Evolutionary conservation across 2,888 invertebrate genomes (phyloP), one percentile per base, ranked within the genome.

Genomic region (Copidosoma aretas): DNA sequence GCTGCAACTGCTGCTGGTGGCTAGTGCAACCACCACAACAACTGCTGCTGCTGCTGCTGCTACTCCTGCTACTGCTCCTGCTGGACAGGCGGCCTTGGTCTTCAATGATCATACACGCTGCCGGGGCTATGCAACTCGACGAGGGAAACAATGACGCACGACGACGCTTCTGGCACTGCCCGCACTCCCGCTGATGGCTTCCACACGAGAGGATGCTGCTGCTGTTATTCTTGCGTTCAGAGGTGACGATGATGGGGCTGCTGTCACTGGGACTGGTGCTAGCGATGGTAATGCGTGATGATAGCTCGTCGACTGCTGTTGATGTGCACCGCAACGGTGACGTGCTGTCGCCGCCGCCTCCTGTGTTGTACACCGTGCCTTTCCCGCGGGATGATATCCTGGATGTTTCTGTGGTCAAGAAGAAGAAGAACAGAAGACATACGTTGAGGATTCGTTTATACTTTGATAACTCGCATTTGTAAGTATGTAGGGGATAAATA

Each of bases 371-470:
- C 81, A 79, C 82, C 81, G 80, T 78, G 81, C 82, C 81, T 83
- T 83, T 93, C 92, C 91, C 92, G 91, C 92, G 91, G 91, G 92
- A 93, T 92, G 93, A 93, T 93, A 83, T 82, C 83, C 82, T 83
- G 83, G 92, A 91, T 93, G 91, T 93, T 91, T 94, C 94, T 94
- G 89, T 32, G 32, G 32, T 8, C 32, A 32, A 32, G 8, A 3
- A 32, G 8, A 32, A 32, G 3, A 32, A 32, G 32, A 32, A n/a
- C n/a, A 3, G 32, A 32, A 32, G 8, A 32, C 32, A 32, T n/a
- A n/a, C n/a, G n/a, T n/a, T n/a, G n/a, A n/a, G n/a, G n/a, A n/a
- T n/a, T n/a, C n/a, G n/a, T n/a, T 32, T 32, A 5, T 32, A 32
- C 32, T 32, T 32, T 32, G 32, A 3, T 32, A 8, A 32, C 32